Conservation (phyloP, 2,888 invertebrate genomes). For the Caenorhabditis afra region DNA sequence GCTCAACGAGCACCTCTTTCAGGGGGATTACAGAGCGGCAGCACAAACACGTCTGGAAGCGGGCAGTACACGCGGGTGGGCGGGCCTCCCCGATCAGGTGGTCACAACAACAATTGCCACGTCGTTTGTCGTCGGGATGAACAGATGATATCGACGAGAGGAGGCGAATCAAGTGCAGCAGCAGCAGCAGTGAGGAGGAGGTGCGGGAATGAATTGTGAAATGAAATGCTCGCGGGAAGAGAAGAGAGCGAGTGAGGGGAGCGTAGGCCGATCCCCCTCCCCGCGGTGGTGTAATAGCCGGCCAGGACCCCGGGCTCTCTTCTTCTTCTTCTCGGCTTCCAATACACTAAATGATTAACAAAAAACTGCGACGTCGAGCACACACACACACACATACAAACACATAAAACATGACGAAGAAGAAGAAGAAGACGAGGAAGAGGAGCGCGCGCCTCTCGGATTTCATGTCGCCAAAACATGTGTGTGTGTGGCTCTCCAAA, state of each 20-base stretch:
- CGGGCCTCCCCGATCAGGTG: constrained; percentile 1
- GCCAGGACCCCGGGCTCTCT: constrained; percentile 13
- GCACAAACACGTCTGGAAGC: neutral
- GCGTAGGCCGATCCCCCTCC: constrained; percentile 34
- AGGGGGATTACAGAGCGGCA: neutral
- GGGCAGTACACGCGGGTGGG: neutral
- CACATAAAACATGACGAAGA: constrained; percentile 50
- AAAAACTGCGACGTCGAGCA: constrained; percentile 29
- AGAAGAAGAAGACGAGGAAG: constrained; percentile 27
- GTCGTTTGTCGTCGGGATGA: constrained; percentile 12
- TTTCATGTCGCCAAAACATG: constrained; percentile 50
- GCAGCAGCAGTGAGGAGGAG: constrained; percentile 38
- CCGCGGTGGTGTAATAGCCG: constrained; percentile 25
- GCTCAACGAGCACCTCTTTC: neutral
- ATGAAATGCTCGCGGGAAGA: constrained; percentile 5
- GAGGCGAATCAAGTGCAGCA: neutral
- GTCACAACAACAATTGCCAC: constrained; percentile 22
- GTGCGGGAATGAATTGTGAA: constrained; percentile 26
- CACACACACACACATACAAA: constrained; percentile 30
- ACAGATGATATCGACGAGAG: constrained; percentile 14
- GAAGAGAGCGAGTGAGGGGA: constrained; percentile 23
- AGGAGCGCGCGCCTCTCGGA: constrained; percentile 43
- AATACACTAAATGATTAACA: constrained; percentile 56
- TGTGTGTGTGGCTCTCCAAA: constrained; percentile 38
- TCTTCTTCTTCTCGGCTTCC: constrained; percentile 20